phyloP scores from a whole-genome alignment of 2,888 invertebrate genomes.

The Cryptocephalus primarius region DNA sequence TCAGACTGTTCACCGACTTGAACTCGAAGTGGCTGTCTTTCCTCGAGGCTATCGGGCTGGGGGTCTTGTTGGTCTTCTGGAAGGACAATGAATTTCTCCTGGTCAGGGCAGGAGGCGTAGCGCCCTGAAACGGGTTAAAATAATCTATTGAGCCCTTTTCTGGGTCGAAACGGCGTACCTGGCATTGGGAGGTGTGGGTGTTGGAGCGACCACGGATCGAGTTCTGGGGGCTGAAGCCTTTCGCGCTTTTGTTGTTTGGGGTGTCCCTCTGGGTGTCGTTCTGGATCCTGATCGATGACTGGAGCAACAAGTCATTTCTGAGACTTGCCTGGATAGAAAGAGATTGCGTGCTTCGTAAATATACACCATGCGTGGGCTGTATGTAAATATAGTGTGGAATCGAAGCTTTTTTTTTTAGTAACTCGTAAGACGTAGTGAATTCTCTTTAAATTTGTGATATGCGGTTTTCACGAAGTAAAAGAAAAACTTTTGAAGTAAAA shows the following conservation, averaged over 20 bases:
- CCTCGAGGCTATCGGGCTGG: constrained; percentile 24
- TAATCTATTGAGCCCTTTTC: background rate
- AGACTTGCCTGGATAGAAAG: constrained; percentile 32
- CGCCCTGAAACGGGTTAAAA: constrained; percentile 14
- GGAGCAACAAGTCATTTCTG: constrained; percentile 48
- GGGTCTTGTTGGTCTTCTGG: constrained; percentile 19
- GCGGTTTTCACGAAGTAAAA: too few relatives aligned
- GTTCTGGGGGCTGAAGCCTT: constrained; percentile 58
- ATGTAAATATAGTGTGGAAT: too few relatives aligned
- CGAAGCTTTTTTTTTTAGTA: too few relatives aligned
- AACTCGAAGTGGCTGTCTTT: constrained; percentile 28
- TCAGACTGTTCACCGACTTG: constrained; percentile 38
- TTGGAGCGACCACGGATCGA: constrained; percentile 47
- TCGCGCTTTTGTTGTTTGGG: constrained; percentile 50
- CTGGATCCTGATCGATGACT: constrained; percentile 55
- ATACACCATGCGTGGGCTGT: too few relatives aligned
- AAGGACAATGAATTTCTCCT: constrained; percentile 38
- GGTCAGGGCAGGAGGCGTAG: constrained; percentile 40
- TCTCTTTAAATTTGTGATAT: too few relatives aligned
- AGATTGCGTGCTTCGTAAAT: background rate
- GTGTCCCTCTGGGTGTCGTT: constrained; percentile 67
- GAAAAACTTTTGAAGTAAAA: too few relatives aligned
- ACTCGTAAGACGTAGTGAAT: too few relatives aligned
- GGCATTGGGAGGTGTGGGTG: constrained; percentile 27
- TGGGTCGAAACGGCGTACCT: background rate